Evolutionary conservation across 1,140 invertebrate species (phyloP).

Genomic region (Schlechtendalia chinensis): DNA sequence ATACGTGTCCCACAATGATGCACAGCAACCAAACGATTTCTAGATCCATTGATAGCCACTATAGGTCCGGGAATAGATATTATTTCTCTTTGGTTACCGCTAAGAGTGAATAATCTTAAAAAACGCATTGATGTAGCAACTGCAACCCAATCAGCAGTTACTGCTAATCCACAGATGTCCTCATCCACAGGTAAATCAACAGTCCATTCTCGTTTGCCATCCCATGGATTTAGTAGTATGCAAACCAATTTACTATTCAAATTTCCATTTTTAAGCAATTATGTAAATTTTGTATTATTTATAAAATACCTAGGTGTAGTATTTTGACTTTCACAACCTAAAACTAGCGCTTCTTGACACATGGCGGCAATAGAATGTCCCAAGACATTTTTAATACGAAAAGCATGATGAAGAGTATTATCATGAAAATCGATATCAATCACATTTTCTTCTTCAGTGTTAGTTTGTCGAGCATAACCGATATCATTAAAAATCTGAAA

Average conservation of each 20-base stretch:
- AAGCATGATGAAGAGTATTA: conserved; percentile 80
- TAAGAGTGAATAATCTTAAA: conserved; percentile 78
- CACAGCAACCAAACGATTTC: conserved; percentile 70
- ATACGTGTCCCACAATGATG: conserved; percentile 70
- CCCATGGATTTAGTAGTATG: conserved; percentile 72
- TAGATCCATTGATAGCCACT: conserved; percentile 68
- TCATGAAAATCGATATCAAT: conserved; percentile 97
- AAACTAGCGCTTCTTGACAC: conserved; percentile 71
- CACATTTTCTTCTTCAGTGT: conserved; percentile 68
- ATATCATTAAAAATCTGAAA: conserved; percentile 79
- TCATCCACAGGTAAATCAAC: conserved; percentile 73
- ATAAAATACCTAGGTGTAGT: conserved; percentile 60
- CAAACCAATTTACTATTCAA: conserved; percentile 68
- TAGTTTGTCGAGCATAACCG: conserved; percentile 75
- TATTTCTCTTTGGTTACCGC: conserved; percentile 81
- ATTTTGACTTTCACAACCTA: conserved; percentile 69
- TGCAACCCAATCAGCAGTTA: conserved; percentile 73
- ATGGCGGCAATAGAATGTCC: conserved; percentile 81
- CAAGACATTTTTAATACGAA: conserved; percentile 82
- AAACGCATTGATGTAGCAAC: conserved; percentile 71
- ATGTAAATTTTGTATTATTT: neutral
- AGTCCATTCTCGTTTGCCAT: conserved; percentile 85
- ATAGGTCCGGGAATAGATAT: conserved; percentile 71
- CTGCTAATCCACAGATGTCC: conserved; percentile 69
- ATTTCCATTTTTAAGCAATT: neutral